phyloP scores from a whole-genome alignment of 2,113 vertebrate genomes.

The Callopanchax toddi region DNA sequence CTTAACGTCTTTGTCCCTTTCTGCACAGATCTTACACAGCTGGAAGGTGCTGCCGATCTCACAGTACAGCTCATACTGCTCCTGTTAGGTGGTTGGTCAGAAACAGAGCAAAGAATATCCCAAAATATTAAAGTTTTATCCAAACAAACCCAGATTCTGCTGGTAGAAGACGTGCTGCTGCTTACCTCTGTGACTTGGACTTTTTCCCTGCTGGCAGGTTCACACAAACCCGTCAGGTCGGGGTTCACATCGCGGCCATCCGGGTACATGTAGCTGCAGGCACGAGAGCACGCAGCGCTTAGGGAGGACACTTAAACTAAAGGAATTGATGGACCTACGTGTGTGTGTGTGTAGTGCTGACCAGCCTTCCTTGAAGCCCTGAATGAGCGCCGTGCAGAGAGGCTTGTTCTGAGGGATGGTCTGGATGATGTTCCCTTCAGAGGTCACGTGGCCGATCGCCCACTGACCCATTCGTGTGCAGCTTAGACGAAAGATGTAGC shows the following conservation, averaged over 20 bases:
- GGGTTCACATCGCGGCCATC: conserved; percentile 84
- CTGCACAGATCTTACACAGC: conserved; percentile 89
- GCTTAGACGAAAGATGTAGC: conserved; percentile 89
- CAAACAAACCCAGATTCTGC: not conserved
- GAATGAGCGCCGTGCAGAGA: conserved; percentile 81
- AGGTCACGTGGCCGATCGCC: conserved; percentile 87
- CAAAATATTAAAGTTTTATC: not conserved
- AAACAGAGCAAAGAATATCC: not conserved
- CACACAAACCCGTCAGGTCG: conserved; percentile 77
- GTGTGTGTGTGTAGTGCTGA: conserved; percentile 65
- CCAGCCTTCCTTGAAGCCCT: conserved; percentile 84
- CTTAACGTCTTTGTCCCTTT: conserved; percentile 83
- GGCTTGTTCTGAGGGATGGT: conserved; percentile 84
- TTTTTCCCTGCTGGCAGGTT: conserved; percentile 49
- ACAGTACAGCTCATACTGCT: conserved; percentile 88
- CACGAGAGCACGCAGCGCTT: conserved; percentile 22
- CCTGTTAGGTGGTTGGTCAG: conserved; percentile 65
- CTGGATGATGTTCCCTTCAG: conserved; percentile 80
- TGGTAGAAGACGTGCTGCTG: not conserved
- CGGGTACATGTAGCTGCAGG: conserved; percentile 84
- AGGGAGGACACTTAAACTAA: conserved; percentile 5
- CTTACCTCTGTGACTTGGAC: conserved; percentile 83
- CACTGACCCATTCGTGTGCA: conserved; percentile 88
- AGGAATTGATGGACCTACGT: not conserved
- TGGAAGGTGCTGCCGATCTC: conserved; percentile 89